phyloP scores from a whole-genome alignment of 2,888 invertebrate genomes.

The Chloroclystis v-ata region DNA sequence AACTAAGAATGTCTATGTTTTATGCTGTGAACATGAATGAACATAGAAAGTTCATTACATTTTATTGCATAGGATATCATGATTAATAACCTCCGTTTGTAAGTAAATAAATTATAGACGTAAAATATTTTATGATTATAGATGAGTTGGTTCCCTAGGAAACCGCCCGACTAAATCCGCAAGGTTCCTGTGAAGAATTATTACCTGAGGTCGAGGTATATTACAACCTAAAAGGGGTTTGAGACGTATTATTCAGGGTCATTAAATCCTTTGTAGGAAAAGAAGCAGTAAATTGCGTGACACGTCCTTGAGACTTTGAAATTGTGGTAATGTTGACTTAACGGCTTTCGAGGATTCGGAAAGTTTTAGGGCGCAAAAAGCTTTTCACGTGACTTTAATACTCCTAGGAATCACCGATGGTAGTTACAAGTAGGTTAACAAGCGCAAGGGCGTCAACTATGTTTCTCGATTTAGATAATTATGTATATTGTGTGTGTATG shows the following conservation, averaged over 20 bases:
- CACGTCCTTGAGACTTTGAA: constrained; percentile 23
- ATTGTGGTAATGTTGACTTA: constrained; percentile 19
- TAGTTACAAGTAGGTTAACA: constrained; percentile 18
- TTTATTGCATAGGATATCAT: background rate
- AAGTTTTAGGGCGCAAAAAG: constrained; percentile 15
- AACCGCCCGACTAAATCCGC: constrained; percentile 37
- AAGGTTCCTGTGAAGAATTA: constrained; percentile 38
- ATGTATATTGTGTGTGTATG: too few relatives aligned
- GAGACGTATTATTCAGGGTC: constrained; percentile 36
- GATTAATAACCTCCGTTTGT: constrained; percentile 32
- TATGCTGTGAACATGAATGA: background rate
- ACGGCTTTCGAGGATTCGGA: constrained; percentile 13
- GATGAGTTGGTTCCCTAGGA: constrained; percentile 28
- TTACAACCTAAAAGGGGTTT: constrained; percentile 35
- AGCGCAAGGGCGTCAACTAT: constrained; percentile 35
- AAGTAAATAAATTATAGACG: constrained; percentile 51
- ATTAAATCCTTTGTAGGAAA: constrained; percentile 42
- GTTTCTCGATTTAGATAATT: constrained; percentile 48
- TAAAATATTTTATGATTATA: constrained; percentile 49
- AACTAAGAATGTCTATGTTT: background rate
- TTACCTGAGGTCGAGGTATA: constrained; percentile 36
- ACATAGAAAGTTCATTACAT: background rate
- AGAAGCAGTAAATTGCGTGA: constrained; percentile 24
- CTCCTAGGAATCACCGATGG: constrained; percentile 5
- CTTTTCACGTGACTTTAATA: constrained; percentile 6